Percentiles rank a stretch among this genome's conserved stretches.
Evolutionary conservation across 2,113 vertebrate genomes (phyloP).

Genomic region (Xenotilapia caudafasciata): DNA sequence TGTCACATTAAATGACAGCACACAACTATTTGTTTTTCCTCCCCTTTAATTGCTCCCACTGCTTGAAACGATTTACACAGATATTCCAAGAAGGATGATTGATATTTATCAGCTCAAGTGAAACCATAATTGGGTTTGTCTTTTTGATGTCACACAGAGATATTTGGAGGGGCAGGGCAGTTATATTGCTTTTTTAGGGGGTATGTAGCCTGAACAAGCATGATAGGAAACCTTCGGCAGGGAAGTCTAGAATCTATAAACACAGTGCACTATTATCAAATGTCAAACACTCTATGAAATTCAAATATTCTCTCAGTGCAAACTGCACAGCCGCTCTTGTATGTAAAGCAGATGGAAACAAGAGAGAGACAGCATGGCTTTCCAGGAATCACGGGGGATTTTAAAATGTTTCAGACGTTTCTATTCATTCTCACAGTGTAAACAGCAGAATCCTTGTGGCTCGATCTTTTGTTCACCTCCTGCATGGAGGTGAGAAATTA

Average conservation of each 20-base stretch:
- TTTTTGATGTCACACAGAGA: constrained; percentile 24
- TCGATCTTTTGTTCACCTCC: constrained; percentile 24
- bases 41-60: background rate
- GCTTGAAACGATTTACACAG: constrained; percentile 4
- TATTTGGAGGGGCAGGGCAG: background rate
- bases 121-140: constrained; percentile 43
- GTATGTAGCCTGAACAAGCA: constrained; percentile 45
- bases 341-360: constrained; percentile 54
- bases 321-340: constrained; percentile 31
- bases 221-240: constrained; percentile 33
- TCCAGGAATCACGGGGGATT: constrained; percentile 47
- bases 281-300: constrained; percentile 63
- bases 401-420: constrained; percentile 52
- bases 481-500: constrained; percentile 18
- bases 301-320: constrained; percentile 59
- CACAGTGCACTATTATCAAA: constrained; percentile 50
- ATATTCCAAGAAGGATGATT: constrained; percentile 6
- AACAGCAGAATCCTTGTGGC: constrained; percentile 31
- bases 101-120: constrained; percentile 26
- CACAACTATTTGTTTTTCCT: background rate
- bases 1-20: background rate
- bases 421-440: constrained; percentile 44
- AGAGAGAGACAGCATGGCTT: constrained; percentile 9
- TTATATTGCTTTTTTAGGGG: background rate
- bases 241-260: constrained; percentile 39